Percentiles rank a stretch among this genome's conserved stretches.
phyloP scores from a whole-genome alignment of 2,888 invertebrate species.

The Empis livida region DNA sequence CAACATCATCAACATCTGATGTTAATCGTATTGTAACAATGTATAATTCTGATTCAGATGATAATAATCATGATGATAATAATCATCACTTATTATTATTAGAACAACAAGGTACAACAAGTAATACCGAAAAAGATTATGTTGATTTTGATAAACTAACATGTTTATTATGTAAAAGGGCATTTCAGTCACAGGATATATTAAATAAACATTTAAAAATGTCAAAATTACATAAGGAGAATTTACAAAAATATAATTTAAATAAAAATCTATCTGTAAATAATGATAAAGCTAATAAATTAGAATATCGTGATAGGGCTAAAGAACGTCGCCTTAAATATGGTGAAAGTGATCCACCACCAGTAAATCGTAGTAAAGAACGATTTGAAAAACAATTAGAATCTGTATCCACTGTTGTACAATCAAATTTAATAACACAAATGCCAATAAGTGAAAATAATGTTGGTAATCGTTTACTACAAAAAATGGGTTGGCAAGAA shows the following conservation, averaged over 20 bases:
- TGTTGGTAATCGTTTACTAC: slow-evolving; percentile 86
- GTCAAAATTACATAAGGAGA: slow-evolving; percentile 89
- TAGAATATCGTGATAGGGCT: slow-evolving; percentile 79
- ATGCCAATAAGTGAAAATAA: slow-evolving; percentile 65
- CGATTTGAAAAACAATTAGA: slow-evolving; percentile 49
- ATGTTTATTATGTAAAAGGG: slow-evolving; percentile 88
- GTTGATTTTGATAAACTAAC: slow-evolving; percentile 84
- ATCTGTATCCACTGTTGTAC: slow-evolving; percentile 30
- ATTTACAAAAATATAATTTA: slow-evolving; percentile 45
- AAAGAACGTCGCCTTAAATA: slow-evolving; percentile 90
- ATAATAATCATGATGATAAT: slow-evolving; percentile 21
- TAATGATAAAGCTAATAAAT: slow-evolving; percentile 7
- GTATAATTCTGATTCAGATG: slow-evolving; percentile 59
- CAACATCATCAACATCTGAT: slow-evolving; percentile 1
- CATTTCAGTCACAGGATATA: slow-evolving; percentile 81
- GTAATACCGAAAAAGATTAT: slow-evolving; percentile 47
- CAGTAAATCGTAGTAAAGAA: slow-evolving; percentile 54
- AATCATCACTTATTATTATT: slow-evolving; percentile 8
- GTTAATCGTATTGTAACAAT: slow-evolving; percentile 54
- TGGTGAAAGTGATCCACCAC: slow-evolving; percentile 73
- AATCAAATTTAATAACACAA: slow-evolving; percentile 31
- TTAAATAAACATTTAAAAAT: slow-evolving; percentile 82
- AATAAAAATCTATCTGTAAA: slow-evolving; percentile 15
- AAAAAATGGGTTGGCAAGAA: slow-evolving; percentile 99
- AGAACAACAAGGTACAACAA: slow-evolving; percentile 4